phyloP scores from a whole-genome alignment of 1,140 invertebrate species.

The Galleria mellonella region DNA sequence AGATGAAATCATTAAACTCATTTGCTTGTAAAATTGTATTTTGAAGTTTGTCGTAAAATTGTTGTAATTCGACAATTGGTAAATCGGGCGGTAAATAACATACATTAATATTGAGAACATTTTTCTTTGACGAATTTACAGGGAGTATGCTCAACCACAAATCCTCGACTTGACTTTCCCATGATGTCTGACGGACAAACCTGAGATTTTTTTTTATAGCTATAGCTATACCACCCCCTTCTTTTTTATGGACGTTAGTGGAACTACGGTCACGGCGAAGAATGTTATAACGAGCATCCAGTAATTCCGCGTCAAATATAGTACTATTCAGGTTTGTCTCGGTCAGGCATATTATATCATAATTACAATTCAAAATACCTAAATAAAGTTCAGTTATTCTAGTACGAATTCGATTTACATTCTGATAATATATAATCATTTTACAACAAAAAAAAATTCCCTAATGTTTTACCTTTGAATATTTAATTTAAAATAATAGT shows the following conservation, averaged over 20 bases:
- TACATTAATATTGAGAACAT: not conserved
- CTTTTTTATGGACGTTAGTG: conserved; percentile 6
- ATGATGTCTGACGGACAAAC: conserved; percentile 4
- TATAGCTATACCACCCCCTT: conserved; percentile 10
- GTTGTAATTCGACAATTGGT: not conserved
- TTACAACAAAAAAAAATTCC: not conserved
- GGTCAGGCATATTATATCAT: conserved; percentile 14
- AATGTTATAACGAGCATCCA: conserved; percentile 11
- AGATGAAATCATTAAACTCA: not conserved
- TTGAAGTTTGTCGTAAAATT: not conserved
- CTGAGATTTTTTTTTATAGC: conserved; percentile 6
- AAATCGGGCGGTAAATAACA: not conserved
- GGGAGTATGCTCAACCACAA: not conserved
- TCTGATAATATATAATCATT: conserved; percentile 15
- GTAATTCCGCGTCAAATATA: conserved; percentile 14
- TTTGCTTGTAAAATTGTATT: not conserved
- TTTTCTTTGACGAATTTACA: not conserved
- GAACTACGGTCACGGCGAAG: conserved; percentile 13
- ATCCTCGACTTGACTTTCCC: conserved; percentile 1
- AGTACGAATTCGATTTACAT: conserved; percentile 15
- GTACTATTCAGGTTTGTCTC: conserved; percentile 16
- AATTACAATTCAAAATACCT: conserved; percentile 15
- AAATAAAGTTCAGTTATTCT: conserved; percentile 12
- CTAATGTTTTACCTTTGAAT: not conserved
- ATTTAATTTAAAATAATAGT: not conserved